Percentiles rank a stretch among this genome's conserved stretches.
These are phyloP conservation scores for Petrocephalus sullivani DNA, from an alignment of 2,797 vertebrate species.

Conservation along the genomic window DNA sequence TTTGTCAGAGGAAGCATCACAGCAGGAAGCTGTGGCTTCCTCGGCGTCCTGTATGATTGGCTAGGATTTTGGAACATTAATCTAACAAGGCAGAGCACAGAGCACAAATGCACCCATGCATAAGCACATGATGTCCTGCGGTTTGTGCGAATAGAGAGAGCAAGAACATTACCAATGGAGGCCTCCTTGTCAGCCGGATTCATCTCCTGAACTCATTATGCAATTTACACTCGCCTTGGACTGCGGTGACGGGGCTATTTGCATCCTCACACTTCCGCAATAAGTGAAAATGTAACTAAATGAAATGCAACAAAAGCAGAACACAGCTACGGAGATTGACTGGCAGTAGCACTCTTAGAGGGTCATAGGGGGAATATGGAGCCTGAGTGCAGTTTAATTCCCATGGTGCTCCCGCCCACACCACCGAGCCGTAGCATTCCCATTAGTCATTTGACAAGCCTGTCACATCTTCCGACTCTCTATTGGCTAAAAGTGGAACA, in stretches of 20 bases:
- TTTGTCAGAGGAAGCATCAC: background rate
- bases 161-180: background rate
- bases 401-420: background rate
- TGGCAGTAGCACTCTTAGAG: conserved; percentile 34
- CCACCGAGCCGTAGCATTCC: background rate
- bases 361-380: conserved; percentile 29
- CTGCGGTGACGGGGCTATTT: background rate
- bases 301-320: conserved; percentile 17
- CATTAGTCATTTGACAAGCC: background rate
- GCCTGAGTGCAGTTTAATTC: background rate
- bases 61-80: background rate
- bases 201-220: background rate
- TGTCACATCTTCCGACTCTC: background rate
- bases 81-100: background rate
- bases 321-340: conserved; percentile 28
- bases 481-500: background rate
- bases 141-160: background rate
- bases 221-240: background rate
- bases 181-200: background rate
- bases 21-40: background rate
- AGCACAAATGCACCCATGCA: background rate
- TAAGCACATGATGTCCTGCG: background rate
- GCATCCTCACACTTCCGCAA: conserved; percentile 5
- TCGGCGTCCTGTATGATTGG: background rate
- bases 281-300: conserved; percentile 19